Percentiles rank a stretch among this genome's conserved stretches.
phyloP scores from a whole-genome alignment of 2,113 vertebrate species.

The Tragelaphus buxtoni region DNA sequence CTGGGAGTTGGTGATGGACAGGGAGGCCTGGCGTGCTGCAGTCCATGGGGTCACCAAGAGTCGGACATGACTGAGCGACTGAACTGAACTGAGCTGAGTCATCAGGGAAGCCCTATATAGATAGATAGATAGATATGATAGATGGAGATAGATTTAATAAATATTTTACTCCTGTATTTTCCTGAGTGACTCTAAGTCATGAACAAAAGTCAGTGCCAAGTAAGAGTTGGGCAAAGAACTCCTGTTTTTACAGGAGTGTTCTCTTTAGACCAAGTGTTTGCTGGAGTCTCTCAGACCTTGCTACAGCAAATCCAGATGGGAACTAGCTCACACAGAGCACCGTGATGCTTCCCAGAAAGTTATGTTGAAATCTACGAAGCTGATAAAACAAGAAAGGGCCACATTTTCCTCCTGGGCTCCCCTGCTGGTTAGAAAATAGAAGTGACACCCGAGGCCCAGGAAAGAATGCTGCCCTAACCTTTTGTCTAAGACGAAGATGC shows the following conservation, averaged over 20 bases:
- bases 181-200: neutral
- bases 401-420: fast-evolving
- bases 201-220: neutral
- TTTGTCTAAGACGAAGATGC: fast-evolving
- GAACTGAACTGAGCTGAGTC: neutral
- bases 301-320: neutral
- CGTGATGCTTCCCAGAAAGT: neutral
- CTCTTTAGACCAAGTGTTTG: neutral
- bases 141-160: neutral
- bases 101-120: neutral
- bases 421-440: neutral
- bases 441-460: neutral
- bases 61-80: neutral
- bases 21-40: neutral
- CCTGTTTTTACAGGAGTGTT: neutral
- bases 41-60: neutral
- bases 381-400: neutral
- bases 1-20: neutral
- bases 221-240: neutral
- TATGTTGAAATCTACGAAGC: fast-evolving
- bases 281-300: neutral
- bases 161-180: neutral
- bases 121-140: neutral
- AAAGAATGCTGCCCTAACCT: fast-evolving
- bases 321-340: neutral